Percentiles rank a stretch among this genome's conserved stretches.
phyloP scores from a whole-genome alignment of 2,888 invertebrate species.

The Drosophila engyochracea region DNA sequence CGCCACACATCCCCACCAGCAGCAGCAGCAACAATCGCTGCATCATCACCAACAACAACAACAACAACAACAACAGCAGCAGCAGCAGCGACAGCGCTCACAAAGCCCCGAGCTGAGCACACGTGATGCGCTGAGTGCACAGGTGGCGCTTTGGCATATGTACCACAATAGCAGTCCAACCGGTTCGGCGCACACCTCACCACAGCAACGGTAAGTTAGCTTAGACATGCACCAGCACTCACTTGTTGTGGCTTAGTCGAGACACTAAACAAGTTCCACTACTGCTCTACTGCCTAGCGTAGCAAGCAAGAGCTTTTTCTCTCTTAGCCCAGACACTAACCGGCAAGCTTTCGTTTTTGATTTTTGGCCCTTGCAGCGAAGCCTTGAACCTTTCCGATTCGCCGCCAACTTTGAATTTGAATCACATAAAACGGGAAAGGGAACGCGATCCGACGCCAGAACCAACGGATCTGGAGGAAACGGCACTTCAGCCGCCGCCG shows the following conservation, averaged over 20 bases:
- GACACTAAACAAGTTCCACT: conserved; percentile 48
- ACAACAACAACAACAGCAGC: conserved; percentile 76
- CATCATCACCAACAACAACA: conserved; percentile 39
- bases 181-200: conserved; percentile 85
- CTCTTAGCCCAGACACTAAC: conserved; percentile 38
- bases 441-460: conserved; percentile 84
- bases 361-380: conserved; percentile 87
- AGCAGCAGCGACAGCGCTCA: conserved; percentile 79
- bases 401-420: conserved; percentile 85
- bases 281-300: conserved; percentile 1
- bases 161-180: conserved; percentile 90
- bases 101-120: conserved; percentile 86
- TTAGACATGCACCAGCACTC: conserved; percentile 2
- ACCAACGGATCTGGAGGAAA: conserved; percentile 85
- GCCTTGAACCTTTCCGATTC: conserved; percentile 93
- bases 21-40: conserved; percentile 60
- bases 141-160: conserved; percentile 93
- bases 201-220: conserved; percentile 85
- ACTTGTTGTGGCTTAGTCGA: neutral
- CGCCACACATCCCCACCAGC: conserved; percentile 63
- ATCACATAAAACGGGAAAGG: conserved; percentile 87
- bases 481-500: conserved; percentile 87
- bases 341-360: conserved; percentile 12
- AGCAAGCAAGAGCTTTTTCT: neutral
- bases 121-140: conserved; percentile 87